Evolutionary conservation across 2,113 vertebrate genomes (phyloP).

Genomic region (Otis tarda): DNA sequence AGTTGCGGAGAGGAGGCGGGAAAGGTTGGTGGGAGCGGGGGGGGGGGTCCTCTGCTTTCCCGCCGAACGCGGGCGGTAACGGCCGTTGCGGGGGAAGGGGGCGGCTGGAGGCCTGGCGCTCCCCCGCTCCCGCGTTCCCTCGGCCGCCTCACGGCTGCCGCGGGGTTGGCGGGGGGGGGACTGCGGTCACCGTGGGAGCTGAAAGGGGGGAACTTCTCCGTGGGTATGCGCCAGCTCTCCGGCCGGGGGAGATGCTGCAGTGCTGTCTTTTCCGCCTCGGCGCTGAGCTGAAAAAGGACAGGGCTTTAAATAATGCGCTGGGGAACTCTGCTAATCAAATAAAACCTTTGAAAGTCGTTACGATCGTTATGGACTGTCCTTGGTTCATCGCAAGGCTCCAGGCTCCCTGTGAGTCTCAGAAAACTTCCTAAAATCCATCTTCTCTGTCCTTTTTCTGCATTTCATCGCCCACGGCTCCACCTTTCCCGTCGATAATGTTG

Average conservation of each 20-base stretch:
- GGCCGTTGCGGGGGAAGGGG: neutral
- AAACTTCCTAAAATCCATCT: neutral
- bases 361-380: rapidly evolving
- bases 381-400: neutral
- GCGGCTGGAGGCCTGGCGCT: too few relatives aligned
- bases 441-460: rapidly evolving
- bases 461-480: neutral
- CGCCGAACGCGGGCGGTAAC: neutral
- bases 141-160: neutral
- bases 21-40: too few relatives aligned
- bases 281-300: neutral
- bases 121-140: neutral
- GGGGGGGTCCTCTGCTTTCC: neutral
- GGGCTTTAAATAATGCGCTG: constrained; percentile 33
- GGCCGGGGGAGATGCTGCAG: constrained; percentile 1
- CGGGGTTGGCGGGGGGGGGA: too few relatives aligned
- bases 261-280: neutral
- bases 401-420: rapidly evolving
- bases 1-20: neutral
- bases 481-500: neutral
- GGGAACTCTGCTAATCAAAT: neutral
- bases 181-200: too few relatives aligned
- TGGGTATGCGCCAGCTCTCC: neutral
- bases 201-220: neutral
- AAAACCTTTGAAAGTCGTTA: neutral